Evolutionary conservation across 2,888 invertebrate genomes (phyloP), one percentile per base, ranked within the genome.

Genomic region (Hipparchia semele): DNA sequence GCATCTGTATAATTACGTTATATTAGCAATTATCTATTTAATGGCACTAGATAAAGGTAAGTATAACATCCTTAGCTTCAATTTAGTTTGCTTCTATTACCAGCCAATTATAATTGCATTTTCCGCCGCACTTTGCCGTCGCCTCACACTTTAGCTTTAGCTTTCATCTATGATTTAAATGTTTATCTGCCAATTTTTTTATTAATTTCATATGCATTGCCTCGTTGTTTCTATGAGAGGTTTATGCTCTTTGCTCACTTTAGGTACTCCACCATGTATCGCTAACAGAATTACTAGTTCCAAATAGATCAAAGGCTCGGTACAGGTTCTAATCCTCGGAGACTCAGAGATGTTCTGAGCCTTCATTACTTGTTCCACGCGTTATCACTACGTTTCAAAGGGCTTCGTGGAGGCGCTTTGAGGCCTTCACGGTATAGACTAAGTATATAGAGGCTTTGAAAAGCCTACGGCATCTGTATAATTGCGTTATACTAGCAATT

Each of bases 291-390:
- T 72, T 67, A 75, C 69, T 58, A 62, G 58, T 73, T 73, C 54
- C 49, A 62, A 67, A 67, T 60, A 73, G 65, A 71, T 75, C 73
- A 75, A 75, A 75, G 73, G 72, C 62, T 65, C 51, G 33, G 13
- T 1, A 8, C 13, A 56, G 45, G 61, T 54, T 64, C 60, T 73
- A 73, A 75, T 75, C 73, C 71, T 54, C 6, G 2, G 65, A 68
- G 73, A 71, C 71, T 54, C 6, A 2, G 65, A 68, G 73, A 71
- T 61, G 56, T 46, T 49, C 39, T 39, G 49, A 59, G 73, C 64
- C 70, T 73, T 73, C 65, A 68, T 68, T 73, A 68, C 71, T 56
- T 56, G 56, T 66, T 64, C 45, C 23, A 6, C 39, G 56, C 56
- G 70, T 65, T 71, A 58, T 59, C 70, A 59, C 67, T 23, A 39